Conservation (phyloP, 2,888 invertebrate species). For the Pseudolycoriella hygida region DNA sequence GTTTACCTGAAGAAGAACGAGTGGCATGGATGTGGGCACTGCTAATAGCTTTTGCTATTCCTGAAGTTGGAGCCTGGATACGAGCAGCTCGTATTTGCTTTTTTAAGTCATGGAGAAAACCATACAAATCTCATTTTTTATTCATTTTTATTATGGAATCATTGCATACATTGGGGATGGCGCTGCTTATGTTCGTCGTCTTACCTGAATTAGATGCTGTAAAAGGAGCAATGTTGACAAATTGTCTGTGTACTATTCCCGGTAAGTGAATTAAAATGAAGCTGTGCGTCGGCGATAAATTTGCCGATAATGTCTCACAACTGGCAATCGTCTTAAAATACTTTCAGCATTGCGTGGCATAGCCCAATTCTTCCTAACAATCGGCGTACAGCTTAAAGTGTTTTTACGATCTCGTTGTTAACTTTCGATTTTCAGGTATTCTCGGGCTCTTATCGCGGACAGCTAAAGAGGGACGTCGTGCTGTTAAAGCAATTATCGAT, state of each 20-base stretch:
- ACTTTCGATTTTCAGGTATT: constrained; percentile 23
- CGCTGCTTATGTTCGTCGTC: constrained; percentile 69
- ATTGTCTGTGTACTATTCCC: constrained; percentile 86
- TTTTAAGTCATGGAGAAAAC: constrained; percentile 73
- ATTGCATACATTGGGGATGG: constrained; percentile 72
- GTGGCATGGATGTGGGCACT: constrained; percentile 90
- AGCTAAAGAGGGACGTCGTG: constrained; percentile 61
- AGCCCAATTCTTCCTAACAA: no score
- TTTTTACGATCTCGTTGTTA: no score
- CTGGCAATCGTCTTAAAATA: no score
- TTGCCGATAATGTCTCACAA: no score
- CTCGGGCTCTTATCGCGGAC: constrained; percentile 63
- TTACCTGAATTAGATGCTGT: constrained; percentile 86
- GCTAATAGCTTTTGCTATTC: constrained; percentile 70
- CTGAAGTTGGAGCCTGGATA: constrained; percentile 74
- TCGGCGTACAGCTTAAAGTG: no score
- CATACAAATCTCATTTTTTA: constrained; percentile 30
- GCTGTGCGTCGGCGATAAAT: no score
- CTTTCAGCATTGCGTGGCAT: no score
- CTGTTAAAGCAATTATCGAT: constrained; percentile 64
- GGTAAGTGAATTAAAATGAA: constrained; percentile 34
- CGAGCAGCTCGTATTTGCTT: constrained; percentile 73
- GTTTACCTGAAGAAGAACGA: constrained; percentile 66
- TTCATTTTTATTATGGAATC: constrained; percentile 69
- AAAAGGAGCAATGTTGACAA: constrained; percentile 90